A percentile compares a stretch with the other conserved stretches of the same genome.
Evolutionary conservation across 1,140 invertebrate species (phyloP).

Genomic region (Mizuhopecten yessoensis): DNA sequence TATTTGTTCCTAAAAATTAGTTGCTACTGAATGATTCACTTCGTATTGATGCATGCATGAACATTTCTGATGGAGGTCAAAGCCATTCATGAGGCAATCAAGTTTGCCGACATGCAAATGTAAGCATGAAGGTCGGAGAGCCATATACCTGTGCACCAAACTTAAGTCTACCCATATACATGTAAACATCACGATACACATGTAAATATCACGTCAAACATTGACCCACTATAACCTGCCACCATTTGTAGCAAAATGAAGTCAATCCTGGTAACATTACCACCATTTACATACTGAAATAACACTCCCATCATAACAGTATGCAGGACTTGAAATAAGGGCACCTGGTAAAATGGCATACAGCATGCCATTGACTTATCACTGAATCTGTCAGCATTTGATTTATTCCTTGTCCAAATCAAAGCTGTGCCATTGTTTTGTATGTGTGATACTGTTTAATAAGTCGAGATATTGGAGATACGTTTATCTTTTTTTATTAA

Average conservation of each 20-base stretch:
- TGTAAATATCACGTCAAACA: no score
- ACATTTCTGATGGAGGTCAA: no score
- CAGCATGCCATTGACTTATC: no score
- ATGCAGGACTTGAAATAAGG: not conserved
- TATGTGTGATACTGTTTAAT: constrained; percentile 18
- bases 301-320: not conserved
- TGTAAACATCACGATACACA: not conserved
- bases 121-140: not conserved
- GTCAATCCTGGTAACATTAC: not conserved
- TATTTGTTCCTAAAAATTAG: no score
- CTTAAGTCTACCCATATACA: not conserved
- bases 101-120: no score
- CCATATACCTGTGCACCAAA: not conserved
- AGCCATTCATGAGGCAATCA: no score
- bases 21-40: no score
- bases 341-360: no score
- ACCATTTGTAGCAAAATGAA: not conserved
- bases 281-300: not conserved
- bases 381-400: no score
- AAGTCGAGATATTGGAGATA: not conserved
- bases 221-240: not conserved
- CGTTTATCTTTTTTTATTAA: not conserved
- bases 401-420: no score
- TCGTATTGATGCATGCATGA: no score
- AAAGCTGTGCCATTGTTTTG: not conserved